Evolutionary conservation across 2,113 vertebrate genomes (phyloP).

Genomic region (Tetrax tetrax): DNA sequence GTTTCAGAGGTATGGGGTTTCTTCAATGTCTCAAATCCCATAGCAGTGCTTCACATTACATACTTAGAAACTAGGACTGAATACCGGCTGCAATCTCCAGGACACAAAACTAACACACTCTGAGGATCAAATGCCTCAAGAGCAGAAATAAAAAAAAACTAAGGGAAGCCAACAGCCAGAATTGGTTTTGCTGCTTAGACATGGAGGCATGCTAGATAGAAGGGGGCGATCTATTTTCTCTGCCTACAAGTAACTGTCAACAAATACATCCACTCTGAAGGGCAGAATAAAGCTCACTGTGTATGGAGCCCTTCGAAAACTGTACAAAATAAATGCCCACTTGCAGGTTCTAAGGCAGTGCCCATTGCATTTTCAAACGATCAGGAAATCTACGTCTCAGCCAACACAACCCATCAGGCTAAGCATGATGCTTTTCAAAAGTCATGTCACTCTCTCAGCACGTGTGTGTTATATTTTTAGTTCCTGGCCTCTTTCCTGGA

Average conservation of each 20-base stretch:
- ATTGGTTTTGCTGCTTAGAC: not conserved
- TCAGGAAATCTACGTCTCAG: not conserved
- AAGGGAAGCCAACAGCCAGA: not conserved
- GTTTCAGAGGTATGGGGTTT: not conserved
- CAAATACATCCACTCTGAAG: not conserved
- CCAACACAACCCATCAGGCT: not conserved
- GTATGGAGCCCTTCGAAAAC: not conserved
- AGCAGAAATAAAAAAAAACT: not conserved
- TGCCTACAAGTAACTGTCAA: not conserved
- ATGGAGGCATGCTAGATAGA: not conserved
- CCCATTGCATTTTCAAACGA: accelerated
- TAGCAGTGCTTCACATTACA: not conserved
- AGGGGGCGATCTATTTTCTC: not conserved
- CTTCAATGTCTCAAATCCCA: not conserved
- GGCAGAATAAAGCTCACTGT: not conserved
- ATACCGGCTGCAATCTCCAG: not conserved
- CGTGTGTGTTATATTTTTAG: not conserved
- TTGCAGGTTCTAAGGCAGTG: not conserved
- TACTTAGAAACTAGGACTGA: not conserved
- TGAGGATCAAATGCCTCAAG: not conserved
- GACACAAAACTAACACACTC: not conserved
- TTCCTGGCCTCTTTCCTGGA: not conserved
- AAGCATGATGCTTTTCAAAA: not conserved
- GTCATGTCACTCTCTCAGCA: not conserved
- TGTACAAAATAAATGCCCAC: not conserved